phyloP scores from a whole-genome alignment of 2,797 vertebrate species.

The Urosaurus nigricauda region DNA sequence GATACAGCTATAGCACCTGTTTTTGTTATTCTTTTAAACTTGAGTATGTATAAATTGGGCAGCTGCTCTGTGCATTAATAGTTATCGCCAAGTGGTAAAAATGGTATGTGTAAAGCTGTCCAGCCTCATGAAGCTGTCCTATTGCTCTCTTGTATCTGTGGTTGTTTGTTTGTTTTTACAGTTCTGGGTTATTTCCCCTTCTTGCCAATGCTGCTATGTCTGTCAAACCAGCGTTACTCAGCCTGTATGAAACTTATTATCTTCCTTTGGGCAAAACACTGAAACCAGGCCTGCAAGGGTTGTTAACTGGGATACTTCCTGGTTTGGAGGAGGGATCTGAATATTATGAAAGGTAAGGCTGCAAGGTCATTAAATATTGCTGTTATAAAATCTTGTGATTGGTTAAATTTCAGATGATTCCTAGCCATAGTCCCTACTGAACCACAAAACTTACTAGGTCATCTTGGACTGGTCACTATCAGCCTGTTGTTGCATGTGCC shows the following conservation, averaged over 20 bases:
- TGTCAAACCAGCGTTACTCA: constrained; percentile 94
- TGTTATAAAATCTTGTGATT: background rate
- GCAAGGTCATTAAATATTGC: background rate
- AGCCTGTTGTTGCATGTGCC: too few species aligned
- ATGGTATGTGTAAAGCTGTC: background rate
- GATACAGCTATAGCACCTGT: background rate
- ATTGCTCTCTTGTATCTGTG: background rate
- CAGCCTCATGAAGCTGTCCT: background rate
- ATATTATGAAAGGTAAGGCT: constrained; percentile 94
- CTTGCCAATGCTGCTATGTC: constrained; percentile 99
- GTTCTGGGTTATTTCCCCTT: constrained; percentile 96
- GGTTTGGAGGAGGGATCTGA: constrained; percentile 98
- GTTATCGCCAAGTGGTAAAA: background rate
- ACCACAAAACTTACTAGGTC: background rate
- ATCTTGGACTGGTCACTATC: background rate
- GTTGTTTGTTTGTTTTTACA: constrained; percentile 68
- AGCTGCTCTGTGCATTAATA: background rate
- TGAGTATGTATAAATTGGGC: background rate
- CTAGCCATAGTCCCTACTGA: background rate
- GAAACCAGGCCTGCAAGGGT: constrained; percentile 97
- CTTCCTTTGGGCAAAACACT: constrained; percentile 96
- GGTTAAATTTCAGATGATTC: background rate
- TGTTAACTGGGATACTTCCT: constrained; percentile 95
- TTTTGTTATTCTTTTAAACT: background rate
- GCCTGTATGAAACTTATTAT: constrained; percentile 97